Percentiles rank a stretch among this genome's conserved stretches.
Evolutionary conservation across 2,797 vertebrate species (phyloP).

Genomic region (Hozukius guyotensis): DNA sequence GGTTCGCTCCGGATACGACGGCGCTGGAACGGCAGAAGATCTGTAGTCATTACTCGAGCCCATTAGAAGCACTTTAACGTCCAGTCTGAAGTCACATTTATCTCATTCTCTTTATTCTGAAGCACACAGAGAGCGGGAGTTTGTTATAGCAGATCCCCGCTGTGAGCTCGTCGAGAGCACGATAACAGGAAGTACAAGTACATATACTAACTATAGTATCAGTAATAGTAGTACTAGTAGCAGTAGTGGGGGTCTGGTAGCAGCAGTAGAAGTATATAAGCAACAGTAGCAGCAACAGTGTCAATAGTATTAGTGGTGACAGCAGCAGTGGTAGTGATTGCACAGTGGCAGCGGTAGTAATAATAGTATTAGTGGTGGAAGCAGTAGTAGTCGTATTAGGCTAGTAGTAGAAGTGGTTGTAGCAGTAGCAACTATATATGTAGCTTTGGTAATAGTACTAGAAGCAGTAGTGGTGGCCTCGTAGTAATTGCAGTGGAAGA

Average conservation of each 20-base stretch:
- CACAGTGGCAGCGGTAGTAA: no score
- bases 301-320: not conserved
- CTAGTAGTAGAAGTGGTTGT: no score
- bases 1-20: not conserved
- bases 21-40: not conserved
- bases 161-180: not conserved
- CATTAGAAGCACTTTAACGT: conserved; percentile 26
- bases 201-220: no score
- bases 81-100: conserved; percentile 7
- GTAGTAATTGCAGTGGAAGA: no score
- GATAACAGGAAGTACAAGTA: not conserved
- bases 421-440: no score
- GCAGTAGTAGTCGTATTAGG: no score
- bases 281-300: not conserved
- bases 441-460: no score
- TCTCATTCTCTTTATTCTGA: conserved; percentile 17
- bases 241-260: not conserved
- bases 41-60: conserved; percentile 16
- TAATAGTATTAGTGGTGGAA: no score
- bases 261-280: not conserved
- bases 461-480: no score
- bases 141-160: conserved; percentile 32
- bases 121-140: not conserved
- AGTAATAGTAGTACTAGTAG: not conserved
- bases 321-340: no score